Base-by-base conservation (phyloP, 2,113 vertebrate genomes). In the Percina caprodes region DNA sequence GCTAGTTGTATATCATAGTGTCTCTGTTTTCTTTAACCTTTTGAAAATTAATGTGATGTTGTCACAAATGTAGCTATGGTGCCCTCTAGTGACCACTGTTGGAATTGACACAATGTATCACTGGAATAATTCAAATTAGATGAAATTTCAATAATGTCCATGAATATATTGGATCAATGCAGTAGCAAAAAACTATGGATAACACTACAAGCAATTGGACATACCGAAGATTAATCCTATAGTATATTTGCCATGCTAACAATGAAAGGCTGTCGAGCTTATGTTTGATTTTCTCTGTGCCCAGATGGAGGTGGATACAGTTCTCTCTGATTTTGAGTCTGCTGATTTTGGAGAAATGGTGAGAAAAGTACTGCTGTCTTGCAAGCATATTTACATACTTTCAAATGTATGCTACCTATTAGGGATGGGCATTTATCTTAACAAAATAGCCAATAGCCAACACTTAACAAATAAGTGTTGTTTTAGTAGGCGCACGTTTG, bases 331-430 rank as follows among this genome's bases (percentile, higher is more conserved):
- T 88, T 95, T 99, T 80, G 98, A 99, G 90, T 96, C 98, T 0
- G 96, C 97, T 63, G 98, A 99, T 87, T 99, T 99, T 94, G 97
- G 94, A 90, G 98, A 99, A 91, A 95, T 99, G 97, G 98, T 99
- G 92, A 96, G 92, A 73, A 18, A 35, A 35, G 24, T 4, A 10
- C 26, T 39, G 10, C 39, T 13, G 24, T 48, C 7, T 21, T 24
- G 1, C 12, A 12, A 39, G 15, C 21, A 26, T 24, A n/a, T n/a
- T n/a, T 6, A 26, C 21, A 23, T 14, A 54, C 48, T 26, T 21
- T 1, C 5, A 24, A 19, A 63, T 46, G 4, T 49, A 0, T 42
- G 15, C 15, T 33, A 19, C 49, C 35, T 63, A 10, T 45, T 69
- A 5, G 8, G 16, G n/a, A 45, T 4, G 14, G 21, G 55, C 21